Evolutionary conservation across 2,888 invertebrate species (phyloP), one percentile per base, ranked within the genome.

Genomic region (Protonemura montana): DNA sequence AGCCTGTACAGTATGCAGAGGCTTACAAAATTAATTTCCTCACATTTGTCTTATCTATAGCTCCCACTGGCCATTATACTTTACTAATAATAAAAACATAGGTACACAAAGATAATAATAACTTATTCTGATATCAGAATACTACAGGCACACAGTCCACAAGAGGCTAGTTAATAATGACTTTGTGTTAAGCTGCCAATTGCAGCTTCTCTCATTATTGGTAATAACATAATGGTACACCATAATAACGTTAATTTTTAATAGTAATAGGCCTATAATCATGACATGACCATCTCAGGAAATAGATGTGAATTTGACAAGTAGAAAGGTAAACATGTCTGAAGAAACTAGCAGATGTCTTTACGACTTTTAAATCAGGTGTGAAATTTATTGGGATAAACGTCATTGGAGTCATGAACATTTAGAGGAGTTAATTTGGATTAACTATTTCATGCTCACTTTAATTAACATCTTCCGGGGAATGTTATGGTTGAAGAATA

Each of bases 121-220:
- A 59, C 59, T 59, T 10, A 59, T 86, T 85, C 85, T 86, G 81
- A 29, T 84, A 85, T 86, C 86, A 85, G 86, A 59, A 84, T 28
- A 86, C 87, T 87, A 87, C 87, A 87, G 87, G 87, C 87, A 87
- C 87, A 87, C 86, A 87, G 86, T 87, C 87, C 86, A 87, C 87
- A 87, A 29, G 85, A 87, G 87, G 87, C 87, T 87, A 87, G 86
- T 21, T 30, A 81, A 81, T 81, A 81, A 29, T 76, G 59, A 76
- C 84, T 84, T 83, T 42, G 76, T 76, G 27, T 26, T 2, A 84
- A 76, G 84, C 84, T 84, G 84, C 27, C 59, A 59, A 59, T 76
- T 76, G 0, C 59, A 84, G 84, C 84, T 76, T 27, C 76, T 76
- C 42, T 84, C 21, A 28, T 84, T 76, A 76, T 25, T 81, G 13